Percentiles rank a stretch among this genome's conserved stretches.
phyloP scores from a whole-genome alignment of 2,888 invertebrate species.

The Timema cristinae region DNA sequence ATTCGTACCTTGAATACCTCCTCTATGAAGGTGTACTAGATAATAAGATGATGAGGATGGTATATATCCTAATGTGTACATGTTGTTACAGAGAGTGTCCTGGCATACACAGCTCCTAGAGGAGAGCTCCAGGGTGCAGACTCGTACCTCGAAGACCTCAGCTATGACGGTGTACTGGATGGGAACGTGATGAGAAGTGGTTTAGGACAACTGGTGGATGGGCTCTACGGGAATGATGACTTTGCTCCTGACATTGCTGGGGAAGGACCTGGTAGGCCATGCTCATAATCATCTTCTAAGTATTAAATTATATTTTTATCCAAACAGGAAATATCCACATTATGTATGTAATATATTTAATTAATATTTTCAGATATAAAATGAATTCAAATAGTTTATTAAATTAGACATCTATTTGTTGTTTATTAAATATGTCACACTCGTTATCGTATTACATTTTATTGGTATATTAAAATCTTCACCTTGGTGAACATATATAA shows the following conservation, averaged over 20 bases:
- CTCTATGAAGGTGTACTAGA: conserved; percentile 71
- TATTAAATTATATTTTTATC: no score
- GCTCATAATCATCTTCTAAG: no score
- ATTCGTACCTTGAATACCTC: conserved; percentile 63
- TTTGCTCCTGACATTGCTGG: conserved; percentile 3
- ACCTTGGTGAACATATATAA: no score
- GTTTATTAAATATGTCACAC: no score
- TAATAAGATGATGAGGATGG: conserved; percentile 48
- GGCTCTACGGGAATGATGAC: conserved; percentile 63
- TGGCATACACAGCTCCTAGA: conserved; percentile 63
- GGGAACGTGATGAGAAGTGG: conserved; percentile 60
- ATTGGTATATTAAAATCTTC: no score
- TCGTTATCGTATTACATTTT: no score
- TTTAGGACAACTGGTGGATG: conserved; percentile 79
- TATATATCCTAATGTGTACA: no score
- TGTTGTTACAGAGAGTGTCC: conserved; percentile 56
- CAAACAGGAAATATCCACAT: no score
- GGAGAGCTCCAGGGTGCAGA: conserved; percentile 48
- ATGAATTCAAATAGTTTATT: no score
- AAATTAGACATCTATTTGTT: no score
- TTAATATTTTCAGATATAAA: no score
- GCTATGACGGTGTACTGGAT: conserved; percentile 69
- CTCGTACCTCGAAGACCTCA: conserved; percentile 67
- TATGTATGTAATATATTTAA: no score
- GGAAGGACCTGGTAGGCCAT: conserved; percentile 10